Conservation (phyloP, 2,797 vertebrate species). For the Odontamblyopus rebecca region DNA sequence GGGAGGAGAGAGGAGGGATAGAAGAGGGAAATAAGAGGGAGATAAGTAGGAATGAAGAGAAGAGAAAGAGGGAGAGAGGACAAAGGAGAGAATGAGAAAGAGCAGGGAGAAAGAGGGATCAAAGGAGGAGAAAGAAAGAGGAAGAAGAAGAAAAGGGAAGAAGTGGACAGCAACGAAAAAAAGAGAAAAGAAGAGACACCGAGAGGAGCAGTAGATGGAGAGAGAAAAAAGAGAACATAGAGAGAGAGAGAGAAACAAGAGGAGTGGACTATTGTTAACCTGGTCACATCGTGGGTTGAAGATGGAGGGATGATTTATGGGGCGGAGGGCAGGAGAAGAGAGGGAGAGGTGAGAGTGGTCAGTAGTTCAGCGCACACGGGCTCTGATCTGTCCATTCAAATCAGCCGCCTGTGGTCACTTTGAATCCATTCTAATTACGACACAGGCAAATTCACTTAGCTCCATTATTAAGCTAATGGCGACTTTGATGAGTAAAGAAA, state of each 20-base stretch:
- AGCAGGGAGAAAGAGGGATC: not conserved
- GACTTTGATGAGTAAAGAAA: not conserved
- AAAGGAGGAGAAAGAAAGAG: not conserved
- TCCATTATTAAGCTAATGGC: not conserved
- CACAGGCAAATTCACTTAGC: not conserved
- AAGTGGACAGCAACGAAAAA: too few species aligned
- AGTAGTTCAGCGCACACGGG: not conserved
- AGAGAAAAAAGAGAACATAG: not conserved
- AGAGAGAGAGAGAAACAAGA: not conserved
- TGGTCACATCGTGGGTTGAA: constrained; percentile 27
- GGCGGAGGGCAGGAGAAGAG: not conserved
- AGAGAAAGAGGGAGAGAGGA: not conserved
- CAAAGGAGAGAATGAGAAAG: not conserved
- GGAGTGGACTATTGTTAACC: constrained; percentile 26
- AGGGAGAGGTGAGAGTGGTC: not conserved
- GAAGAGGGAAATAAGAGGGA: not conserved
- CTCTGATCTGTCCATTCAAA: not conserved
- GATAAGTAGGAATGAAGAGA: not conserved
- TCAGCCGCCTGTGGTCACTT: not conserved
- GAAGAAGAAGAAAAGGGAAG: not conserved
- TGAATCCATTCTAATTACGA: not conserved
- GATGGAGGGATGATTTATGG: constrained; percentile 2
- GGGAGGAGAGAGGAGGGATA: not conserved
- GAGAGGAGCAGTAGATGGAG: not conserved
- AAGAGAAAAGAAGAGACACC: not conserved